Evolutionary conservation across 2,113 vertebrate genomes (phyloP).

Genomic region (Charadrius vociferus): DNA sequence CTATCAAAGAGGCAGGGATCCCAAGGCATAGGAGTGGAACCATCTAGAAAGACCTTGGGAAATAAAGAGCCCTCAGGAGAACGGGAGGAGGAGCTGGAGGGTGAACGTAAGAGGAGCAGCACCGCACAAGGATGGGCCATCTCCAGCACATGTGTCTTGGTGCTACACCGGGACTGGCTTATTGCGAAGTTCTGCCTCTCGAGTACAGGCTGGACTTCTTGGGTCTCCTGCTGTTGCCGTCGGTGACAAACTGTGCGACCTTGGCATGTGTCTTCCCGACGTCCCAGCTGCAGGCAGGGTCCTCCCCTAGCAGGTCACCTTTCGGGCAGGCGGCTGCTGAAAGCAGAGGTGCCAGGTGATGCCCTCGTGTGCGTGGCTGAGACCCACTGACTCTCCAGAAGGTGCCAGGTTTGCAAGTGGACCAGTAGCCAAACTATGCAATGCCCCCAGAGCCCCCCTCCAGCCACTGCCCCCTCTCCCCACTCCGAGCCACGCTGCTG

Average conservation of each 20-base stretch:
- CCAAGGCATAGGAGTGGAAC: background rate
- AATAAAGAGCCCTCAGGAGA: background rate
- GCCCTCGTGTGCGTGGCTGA: rapidly evolving
- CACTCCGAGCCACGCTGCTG: rapidly evolving
- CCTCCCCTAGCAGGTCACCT: background rate
- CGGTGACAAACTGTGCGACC: background rate
- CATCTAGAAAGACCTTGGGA: background rate
- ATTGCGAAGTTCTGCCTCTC: background rate
- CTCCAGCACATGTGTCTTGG: rapidly evolving
- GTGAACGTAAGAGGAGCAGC: background rate
- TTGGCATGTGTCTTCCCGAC: rapidly evolving
- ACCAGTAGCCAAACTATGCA: background rate
- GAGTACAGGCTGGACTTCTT: background rate
- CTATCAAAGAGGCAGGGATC: background rate
- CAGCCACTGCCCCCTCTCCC: background rate
- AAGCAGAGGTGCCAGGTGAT: background rate
- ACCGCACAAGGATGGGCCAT: rapidly evolving
- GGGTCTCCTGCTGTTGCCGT: background rate
- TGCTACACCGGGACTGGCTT: background rate
- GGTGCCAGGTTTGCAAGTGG: background rate
- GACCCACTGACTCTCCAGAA: background rate
- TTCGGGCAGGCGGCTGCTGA: background rate
- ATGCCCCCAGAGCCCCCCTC: rapidly evolving
- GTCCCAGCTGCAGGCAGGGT: background rate
- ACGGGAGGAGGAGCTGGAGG: background rate